These are phyloP conservation scores for Sebastes itinus DNA, from an alignment of 2,797 vertebrate genomes.

Conservation along the genomic window DNA sequence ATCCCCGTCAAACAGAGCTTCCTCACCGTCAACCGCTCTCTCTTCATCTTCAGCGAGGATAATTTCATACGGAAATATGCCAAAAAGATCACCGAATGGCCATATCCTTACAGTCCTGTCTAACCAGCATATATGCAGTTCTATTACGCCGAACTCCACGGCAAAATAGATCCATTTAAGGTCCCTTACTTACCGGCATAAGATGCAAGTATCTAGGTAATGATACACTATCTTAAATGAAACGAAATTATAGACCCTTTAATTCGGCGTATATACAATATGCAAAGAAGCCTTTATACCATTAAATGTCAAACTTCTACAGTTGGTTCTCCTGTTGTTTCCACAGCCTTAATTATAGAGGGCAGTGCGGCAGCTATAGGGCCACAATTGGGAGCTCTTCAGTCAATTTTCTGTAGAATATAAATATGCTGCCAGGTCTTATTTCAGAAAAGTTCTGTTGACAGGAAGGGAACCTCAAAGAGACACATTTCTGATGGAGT, in stretches of 20 bases:
- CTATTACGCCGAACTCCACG: not conserved
- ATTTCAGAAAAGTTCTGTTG: not conserved
- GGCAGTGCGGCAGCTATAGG: not conserved
- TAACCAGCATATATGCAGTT: not conserved
- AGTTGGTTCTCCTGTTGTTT: conserved; percentile 16
- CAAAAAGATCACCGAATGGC: conserved; percentile 99
- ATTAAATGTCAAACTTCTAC: not conserved
- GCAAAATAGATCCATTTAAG: not conserved
- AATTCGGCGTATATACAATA: not conserved
- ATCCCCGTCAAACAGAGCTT: conserved; percentile 97
- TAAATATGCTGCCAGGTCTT: not conserved
- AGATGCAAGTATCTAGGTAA: not conserved
- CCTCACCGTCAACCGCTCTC: conserved; percentile 95
- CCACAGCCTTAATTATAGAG: not conserved
- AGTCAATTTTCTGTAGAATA: not conserved
- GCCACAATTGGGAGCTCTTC: not conserved
- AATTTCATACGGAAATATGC: conserved; percentile 98
- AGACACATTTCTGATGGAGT: not conserved
- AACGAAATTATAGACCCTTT: not conserved
- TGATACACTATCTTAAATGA: too few species aligned
- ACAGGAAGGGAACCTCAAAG: not conserved
- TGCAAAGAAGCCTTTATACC: not conserved
- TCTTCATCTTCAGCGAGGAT: conserved; percentile 99
- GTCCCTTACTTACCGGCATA: not conserved
- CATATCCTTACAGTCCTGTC: conserved; percentile 89